Conservation (phyloP, 2,888 invertebrate species). For the Stegophylla sp. region DNA sequence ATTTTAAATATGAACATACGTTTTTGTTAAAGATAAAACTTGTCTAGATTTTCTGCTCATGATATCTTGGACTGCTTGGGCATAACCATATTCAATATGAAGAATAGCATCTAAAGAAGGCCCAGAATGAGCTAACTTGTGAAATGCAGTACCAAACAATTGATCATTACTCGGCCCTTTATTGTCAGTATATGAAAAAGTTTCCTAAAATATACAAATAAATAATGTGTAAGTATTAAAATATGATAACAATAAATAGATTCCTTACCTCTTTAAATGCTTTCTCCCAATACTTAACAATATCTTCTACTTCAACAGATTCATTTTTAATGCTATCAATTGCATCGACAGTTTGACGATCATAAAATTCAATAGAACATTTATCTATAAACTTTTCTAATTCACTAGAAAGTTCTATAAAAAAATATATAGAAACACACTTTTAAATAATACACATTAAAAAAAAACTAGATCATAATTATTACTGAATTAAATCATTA, state of each 20-base stretch:
- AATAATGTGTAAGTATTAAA: neutral
- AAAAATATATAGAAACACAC: slow-evolving; percentile 45
- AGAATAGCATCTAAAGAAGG: slow-evolving; percentile 86
- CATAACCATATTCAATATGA: slow-evolving; percentile 86
- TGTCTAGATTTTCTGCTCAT: slow-evolving; percentile 77
- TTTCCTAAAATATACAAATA: slow-evolving; percentile 69
- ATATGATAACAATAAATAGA: too few species aligned
- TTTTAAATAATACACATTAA: neutral
- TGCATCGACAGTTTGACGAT: slow-evolving; percentile 71
- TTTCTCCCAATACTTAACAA: slow-evolving; percentile 81
- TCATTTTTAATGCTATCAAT: slow-evolving; percentile 72
- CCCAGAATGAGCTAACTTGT: slow-evolving; percentile 77
- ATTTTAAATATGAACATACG: neutral
- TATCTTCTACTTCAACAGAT: slow-evolving; percentile 75
- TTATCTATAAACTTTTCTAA: slow-evolving; percentile 72
- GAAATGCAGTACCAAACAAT: slow-evolving; percentile 84
- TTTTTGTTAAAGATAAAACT: slow-evolving; percentile 66
- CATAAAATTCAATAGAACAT: slow-evolving; percentile 74
- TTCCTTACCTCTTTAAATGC: slow-evolving; percentile 72
- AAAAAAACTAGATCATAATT: neutral
- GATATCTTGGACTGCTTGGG: slow-evolving; percentile 78
- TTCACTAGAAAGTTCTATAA: slow-evolving; percentile 70
- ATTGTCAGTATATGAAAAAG: slow-evolving; percentile 82
- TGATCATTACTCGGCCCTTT: slow-evolving; percentile 84
- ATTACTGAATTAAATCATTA: neutral